These are phyloP conservation scores for Mugil cephalus DNA, from an alignment of 2,113 vertebrate genomes.

Conservation along the genomic window DNA sequence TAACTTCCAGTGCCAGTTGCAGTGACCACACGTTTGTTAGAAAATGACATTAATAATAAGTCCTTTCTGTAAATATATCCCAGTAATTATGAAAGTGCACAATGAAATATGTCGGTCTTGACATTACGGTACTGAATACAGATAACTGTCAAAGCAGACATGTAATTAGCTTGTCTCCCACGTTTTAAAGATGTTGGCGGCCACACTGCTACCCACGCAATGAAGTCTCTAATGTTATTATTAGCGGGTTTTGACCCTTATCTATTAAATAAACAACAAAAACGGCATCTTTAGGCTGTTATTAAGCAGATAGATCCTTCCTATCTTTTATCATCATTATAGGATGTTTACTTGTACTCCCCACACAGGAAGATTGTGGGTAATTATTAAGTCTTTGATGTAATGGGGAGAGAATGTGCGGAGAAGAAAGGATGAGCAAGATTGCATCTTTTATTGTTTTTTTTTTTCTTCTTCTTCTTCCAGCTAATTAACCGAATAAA, in stretches of 20 bases:
- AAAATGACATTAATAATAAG: not conserved
- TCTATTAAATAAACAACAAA: slow-evolving; percentile 43
- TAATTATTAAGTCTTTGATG: slow-evolving; percentile 59
- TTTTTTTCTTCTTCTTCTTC: slow-evolving; percentile 58
- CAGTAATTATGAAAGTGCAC: not conserved
- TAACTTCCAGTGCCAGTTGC: not conserved
- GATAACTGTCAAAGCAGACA: not conserved
- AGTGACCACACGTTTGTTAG: not conserved
- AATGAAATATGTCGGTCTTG: not conserved
- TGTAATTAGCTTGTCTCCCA: not conserved
- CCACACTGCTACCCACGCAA: not conserved
- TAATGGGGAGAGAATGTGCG: slow-evolving; percentile 37
- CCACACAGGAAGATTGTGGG: slow-evolving; percentile 18
- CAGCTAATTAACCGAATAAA: slow-evolving; percentile 81
- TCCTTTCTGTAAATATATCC: slow-evolving; percentile 1
- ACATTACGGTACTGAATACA: not conserved
- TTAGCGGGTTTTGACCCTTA: slow-evolving; percentile 30
- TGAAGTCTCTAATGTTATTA: slow-evolving; percentile 15
- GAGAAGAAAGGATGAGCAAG: slow-evolving; percentile 14
- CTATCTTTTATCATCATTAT: slow-evolving; percentile 35
- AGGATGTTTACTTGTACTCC: slow-evolving; percentile 37
- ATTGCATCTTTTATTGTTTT: slow-evolving; percentile 70
- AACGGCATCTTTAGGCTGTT: not conserved
- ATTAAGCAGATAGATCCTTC: slow-evolving; percentile 25
- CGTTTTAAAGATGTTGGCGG: not conserved